Conservation (phyloP, 2,113 vertebrate species). For the Piaya cayana region DNA sequence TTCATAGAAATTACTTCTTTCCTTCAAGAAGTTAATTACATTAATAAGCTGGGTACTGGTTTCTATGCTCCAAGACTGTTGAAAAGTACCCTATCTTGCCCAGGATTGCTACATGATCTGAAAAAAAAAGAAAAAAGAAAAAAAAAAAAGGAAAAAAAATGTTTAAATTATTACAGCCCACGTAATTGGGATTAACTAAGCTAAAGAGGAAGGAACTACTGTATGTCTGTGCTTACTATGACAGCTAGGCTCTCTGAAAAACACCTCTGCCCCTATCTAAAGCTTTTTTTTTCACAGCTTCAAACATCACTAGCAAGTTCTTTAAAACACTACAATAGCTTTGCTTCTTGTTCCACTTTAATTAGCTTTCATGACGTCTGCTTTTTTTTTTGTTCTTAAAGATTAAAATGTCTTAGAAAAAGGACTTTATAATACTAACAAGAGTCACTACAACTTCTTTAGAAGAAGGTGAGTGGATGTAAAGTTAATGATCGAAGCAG, state of each 20-base stretch:
- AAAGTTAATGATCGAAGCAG: conserved; percentile 90
- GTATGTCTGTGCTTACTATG: conserved; percentile 85
- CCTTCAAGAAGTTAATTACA: conserved; percentile 62
- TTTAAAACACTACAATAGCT: conserved; percentile 81
- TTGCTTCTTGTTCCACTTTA: conserved; percentile 79
- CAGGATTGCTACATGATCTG: conserved; percentile 48
- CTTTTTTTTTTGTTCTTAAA: conserved; percentile 73
- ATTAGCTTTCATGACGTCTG: conserved; percentile 82
- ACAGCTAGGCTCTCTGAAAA: conserved; percentile 80
- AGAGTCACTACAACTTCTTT: conserved; percentile 86
- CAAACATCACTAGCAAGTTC: conserved; percentile 79
- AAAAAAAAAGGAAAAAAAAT: background rate
- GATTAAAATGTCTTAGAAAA: conserved; percentile 82
- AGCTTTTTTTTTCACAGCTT: conserved; percentile 75
- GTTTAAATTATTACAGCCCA: conserved; percentile 78
- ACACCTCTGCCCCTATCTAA: conserved; percentile 76
- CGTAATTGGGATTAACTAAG: conserved; percentile 91
- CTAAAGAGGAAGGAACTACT: conserved; percentile 84
- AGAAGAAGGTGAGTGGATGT: conserved; percentile 85
- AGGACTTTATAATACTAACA: conserved; percentile 84
- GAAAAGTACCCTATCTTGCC: conserved; percentile 43
- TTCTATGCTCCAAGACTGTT: conserved; percentile 60
- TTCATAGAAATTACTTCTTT: background rate
- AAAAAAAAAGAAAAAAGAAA: background rate
- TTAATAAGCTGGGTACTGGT: conserved; percentile 53